Percentiles rank a stretch among this genome's conserved stretches.
These are phyloP conservation scores for Rhagophthalmus giganteus DNA, from an alignment of 2,888 invertebrate genomes.

Conservation along the genomic window DNA sequence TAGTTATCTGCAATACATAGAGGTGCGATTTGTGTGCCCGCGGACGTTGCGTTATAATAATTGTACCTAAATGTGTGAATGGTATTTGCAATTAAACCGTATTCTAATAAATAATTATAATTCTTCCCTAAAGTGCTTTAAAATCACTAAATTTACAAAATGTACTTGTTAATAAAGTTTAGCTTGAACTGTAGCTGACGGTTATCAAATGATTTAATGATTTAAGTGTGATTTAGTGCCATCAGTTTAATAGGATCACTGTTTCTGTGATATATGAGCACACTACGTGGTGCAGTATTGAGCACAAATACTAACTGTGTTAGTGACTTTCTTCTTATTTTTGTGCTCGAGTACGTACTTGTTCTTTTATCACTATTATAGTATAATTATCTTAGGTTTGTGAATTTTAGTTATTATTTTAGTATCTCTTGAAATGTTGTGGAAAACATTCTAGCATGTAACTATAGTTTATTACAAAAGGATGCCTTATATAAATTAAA, in stretches of 20 bases:
- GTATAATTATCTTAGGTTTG: constrained; percentile 30
- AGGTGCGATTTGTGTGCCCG: constrained; percentile 18
- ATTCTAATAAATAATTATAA: constrained; percentile 51
- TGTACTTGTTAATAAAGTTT: constrained; percentile 33
- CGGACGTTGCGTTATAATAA: constrained; percentile 11
- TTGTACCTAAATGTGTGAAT: constrained; percentile 18
- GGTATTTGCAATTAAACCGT: constrained; percentile 29
- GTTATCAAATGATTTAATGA: constrained; percentile 30
- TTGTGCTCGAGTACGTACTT: constrained; percentile 22
- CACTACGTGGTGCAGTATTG: constrained; percentile 36
- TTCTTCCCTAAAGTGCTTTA: constrained; percentile 59
- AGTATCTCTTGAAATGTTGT: constrained; percentile 20
- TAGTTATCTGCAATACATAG: constrained; percentile 25
- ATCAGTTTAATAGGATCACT: constrained; percentile 41
- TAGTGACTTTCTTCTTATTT: constrained; percentile 23
- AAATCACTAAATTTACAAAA: constrained; percentile 46
- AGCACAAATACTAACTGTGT: constrained; percentile 26
- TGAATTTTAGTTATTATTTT: constrained; percentile 24
- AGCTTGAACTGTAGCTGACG: constrained; percentile 31
- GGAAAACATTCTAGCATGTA: constrained; percentile 28
- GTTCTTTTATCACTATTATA: constrained; percentile 26
- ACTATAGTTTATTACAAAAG: constrained; percentile 47
- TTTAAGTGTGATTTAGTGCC: constrained; percentile 36
- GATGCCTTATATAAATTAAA: constrained; percentile 50
- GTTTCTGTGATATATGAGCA: constrained; percentile 49